Conservation (phyloP, 2,797 vertebrate genomes). For the Clangula hyemalis region DNA sequence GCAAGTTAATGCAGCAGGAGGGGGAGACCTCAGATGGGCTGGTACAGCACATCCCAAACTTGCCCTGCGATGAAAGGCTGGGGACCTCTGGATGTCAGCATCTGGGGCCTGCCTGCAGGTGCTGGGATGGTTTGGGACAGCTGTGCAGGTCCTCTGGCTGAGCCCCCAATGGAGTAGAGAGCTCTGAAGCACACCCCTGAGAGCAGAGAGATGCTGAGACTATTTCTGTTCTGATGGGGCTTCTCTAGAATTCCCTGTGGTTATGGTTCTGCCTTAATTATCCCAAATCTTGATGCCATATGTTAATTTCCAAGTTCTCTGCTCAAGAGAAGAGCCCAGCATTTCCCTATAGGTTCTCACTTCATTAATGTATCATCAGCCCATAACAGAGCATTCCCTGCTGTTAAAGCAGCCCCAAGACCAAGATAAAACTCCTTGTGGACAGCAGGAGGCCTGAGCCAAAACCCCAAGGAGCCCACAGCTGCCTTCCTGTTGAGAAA, state of each 20-base stretch:
- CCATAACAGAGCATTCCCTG: not conserved
- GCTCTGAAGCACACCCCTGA: not conserved
- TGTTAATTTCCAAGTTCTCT: not conserved
- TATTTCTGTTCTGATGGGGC: not conserved
- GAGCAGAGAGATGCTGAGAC: not conserved
- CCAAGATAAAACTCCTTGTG: not conserved
- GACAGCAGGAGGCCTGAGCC: not conserved
- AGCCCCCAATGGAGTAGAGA: not conserved
- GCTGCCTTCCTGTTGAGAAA: not conserved
- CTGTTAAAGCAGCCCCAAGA: not conserved
- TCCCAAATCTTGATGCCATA: not conserved
- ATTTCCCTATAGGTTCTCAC: not conserved
- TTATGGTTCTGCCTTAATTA: not conserved
- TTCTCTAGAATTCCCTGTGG: not conserved
- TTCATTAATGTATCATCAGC: not conserved
- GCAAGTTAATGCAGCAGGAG: not conserved
- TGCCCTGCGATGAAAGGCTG: not conserved
- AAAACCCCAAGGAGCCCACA: not conserved
- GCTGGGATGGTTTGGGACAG: not conserved
- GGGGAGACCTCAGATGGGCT: not conserved
- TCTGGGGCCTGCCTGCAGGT: not conserved
- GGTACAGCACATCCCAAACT: not conserved
- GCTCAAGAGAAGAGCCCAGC: not conserved
- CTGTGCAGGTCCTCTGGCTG: not conserved
- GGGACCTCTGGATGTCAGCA: not conserved